These are phyloP conservation scores for Cantharis lateralis DNA, from an alignment of 2,888 invertebrate genomes.

Conservation along the genomic window DNA sequence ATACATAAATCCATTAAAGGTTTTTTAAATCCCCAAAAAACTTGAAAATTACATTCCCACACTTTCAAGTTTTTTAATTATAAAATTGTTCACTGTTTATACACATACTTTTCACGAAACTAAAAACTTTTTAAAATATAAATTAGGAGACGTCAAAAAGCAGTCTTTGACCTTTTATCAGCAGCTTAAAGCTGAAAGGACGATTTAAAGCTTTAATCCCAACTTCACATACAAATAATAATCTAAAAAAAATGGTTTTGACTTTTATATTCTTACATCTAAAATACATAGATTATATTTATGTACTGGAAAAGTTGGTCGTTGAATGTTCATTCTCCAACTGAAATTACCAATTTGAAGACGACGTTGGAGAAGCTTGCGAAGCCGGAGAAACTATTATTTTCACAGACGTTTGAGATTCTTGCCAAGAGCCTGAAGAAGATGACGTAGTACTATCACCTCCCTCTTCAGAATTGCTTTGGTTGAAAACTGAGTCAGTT, in stretches of 20 bases:
- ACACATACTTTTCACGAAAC: background rate
- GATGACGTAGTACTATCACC: background rate
- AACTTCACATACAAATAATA: background rate
- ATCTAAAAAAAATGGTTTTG: background rate
- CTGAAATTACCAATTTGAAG: background rate
- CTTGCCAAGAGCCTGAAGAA: background rate
- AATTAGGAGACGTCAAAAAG: background rate
- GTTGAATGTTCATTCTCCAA: background rate
- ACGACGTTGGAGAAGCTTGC: background rate
- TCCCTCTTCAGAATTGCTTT: background rate
- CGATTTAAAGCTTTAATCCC: background rate
- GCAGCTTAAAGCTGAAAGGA: background rate
- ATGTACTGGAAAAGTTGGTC: background rate
- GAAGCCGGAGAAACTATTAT: background rate
- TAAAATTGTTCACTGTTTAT: background rate
- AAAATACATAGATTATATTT: background rate
- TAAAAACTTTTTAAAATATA: background rate
- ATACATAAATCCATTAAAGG: background rate
- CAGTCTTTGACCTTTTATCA: background rate
- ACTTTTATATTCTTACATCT: background rate
- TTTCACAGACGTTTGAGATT: background rate
- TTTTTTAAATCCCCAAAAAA: background rate
- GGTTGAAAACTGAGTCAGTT: conserved; percentile 12
- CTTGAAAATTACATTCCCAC: background rate
- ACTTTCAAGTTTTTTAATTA: background rate